These are phyloP conservation scores for Sepioteuthis lessoniana DNA, from an alignment of 2,888 invertebrate species.

Conservation along the genomic window DNA sequence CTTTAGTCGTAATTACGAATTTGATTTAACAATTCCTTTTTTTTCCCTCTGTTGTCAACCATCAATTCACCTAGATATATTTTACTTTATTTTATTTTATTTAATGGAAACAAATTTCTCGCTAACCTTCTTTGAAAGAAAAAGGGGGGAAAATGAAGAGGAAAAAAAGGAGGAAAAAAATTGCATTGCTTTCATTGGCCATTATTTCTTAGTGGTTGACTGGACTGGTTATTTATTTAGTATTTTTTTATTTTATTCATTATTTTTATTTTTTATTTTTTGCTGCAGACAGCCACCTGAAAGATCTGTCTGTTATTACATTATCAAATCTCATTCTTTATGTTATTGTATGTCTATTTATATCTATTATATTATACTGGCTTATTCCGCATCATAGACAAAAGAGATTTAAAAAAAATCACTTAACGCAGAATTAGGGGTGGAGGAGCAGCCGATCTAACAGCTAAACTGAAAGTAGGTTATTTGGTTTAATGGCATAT, in stretches of 20 bases:
- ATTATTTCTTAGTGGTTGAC: constrained; percentile 26
- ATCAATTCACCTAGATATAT: too few relatives aligned
- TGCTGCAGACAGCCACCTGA: neutral
- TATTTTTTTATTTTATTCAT: too few relatives aligned
- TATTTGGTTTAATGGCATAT: too few relatives aligned
- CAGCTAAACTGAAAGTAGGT: too few relatives aligned
- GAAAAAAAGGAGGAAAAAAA: too few relatives aligned
- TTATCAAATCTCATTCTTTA: neutral
- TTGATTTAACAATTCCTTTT: too few relatives aligned
- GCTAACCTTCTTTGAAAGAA: neutral
- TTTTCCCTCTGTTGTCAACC: too few relatives aligned
- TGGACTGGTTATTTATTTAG: neutral
- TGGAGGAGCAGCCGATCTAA: too few relatives aligned
- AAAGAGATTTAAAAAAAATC: neutral
- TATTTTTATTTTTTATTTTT: neutral
- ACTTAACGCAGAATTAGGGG: neutral
- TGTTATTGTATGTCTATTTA: neutral
- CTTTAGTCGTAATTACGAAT: too few relatives aligned
- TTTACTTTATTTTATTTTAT: neutral
- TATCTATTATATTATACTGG: neutral
- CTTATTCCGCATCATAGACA: neutral
- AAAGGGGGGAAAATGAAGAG: neutral
- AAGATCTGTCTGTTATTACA: constrained; percentile 25
- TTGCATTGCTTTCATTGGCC: too few relatives aligned
- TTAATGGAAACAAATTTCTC: neutral